Percentiles rank a stretch among this genome's conserved stretches.
phyloP scores from a whole-genome alignment of 2,888 invertebrate genomes.

The Maniola hyperantus region DNA sequence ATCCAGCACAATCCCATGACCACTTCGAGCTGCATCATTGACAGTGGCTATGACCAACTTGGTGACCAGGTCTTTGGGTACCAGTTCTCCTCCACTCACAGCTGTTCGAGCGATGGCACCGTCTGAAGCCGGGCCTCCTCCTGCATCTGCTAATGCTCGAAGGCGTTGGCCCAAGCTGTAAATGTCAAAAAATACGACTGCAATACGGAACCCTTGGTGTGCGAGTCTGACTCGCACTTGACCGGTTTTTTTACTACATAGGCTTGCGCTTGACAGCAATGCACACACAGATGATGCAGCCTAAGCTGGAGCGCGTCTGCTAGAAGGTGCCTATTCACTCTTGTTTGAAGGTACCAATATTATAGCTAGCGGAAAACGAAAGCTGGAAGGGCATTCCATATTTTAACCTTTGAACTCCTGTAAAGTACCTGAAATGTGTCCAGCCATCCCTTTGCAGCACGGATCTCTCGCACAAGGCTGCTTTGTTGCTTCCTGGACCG shows the following conservation, averaged over 20 bases:
- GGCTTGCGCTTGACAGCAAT: too few relatives aligned
- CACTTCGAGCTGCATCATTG: conserved; percentile 76
- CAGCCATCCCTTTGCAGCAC: conserved; percentile 87
- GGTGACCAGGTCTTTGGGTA: conserved; percentile 89
- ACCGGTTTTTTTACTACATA: too few relatives aligned
- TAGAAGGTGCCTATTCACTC: too few relatives aligned
- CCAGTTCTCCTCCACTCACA: conserved; percentile 91
- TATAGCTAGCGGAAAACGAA: background rate
- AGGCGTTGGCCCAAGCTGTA: conserved; percentile 89
- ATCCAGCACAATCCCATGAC: conserved; percentile 93
- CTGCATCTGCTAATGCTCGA: conserved; percentile 87
- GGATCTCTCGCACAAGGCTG: conserved; percentile 88
- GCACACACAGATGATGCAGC: too few relatives aligned
- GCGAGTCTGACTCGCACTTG: too few relatives aligned
- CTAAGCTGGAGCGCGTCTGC: too few relatives aligned
- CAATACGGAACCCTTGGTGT: too few relatives aligned
- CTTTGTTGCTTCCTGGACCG: conserved; percentile 96
- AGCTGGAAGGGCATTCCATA: too few relatives aligned
- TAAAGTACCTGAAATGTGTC: conserved; percentile 86
- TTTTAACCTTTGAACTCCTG: background rate
- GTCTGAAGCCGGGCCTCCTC: conserved; percentile 84
- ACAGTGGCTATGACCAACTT: conserved; percentile 88
- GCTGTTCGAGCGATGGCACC: conserved; percentile 86
- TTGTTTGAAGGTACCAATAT: too few relatives aligned
- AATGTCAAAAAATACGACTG: too few relatives aligned